Percentiles rank a stretch among this genome's conserved stretches.
Evolutionary conservation across 2,113 vertebrate genomes (phyloP).

Genomic region (Nicator chloris): DNA sequence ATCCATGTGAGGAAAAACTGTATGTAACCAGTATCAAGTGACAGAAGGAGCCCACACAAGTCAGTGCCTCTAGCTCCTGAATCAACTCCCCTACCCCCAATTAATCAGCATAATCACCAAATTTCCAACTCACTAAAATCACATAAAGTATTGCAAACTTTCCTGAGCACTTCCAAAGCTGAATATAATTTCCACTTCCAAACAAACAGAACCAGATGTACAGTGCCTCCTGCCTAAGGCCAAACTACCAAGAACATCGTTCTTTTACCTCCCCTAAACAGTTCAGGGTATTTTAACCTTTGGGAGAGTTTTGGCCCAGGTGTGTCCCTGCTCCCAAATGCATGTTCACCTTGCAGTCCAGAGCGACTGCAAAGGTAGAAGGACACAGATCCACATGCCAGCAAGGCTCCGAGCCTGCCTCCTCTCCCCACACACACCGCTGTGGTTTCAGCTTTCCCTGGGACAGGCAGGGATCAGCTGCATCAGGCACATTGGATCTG

Average conservation of each 20-base stretch:
- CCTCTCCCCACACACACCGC: rapidly evolving
- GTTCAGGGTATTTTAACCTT: neutral
- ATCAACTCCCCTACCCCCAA: neutral
- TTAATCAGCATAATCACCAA: neutral
- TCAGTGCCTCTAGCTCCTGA: neutral
- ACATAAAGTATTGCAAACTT: neutral
- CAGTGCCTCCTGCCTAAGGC: neutral
- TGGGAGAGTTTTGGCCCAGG: neutral
- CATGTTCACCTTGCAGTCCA: neutral
- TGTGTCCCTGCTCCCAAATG: neutral
- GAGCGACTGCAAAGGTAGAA: neutral
- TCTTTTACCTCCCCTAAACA: neutral
- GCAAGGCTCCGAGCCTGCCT: neutral
- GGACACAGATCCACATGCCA: neutral
- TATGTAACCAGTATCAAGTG: neutral
- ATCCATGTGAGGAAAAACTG: neutral
- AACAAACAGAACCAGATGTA: neutral
- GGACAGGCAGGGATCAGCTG: neutral
- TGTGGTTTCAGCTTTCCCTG: neutral
- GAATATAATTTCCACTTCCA: neutral
- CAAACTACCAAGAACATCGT: neutral
- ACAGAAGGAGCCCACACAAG: neutral
- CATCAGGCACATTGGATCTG: neutral
- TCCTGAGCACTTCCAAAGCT: neutral
- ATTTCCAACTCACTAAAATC: neutral